Base-by-base conservation (phyloP, 1,140 invertebrate species). In the Zaprionus ornatus region DNA sequence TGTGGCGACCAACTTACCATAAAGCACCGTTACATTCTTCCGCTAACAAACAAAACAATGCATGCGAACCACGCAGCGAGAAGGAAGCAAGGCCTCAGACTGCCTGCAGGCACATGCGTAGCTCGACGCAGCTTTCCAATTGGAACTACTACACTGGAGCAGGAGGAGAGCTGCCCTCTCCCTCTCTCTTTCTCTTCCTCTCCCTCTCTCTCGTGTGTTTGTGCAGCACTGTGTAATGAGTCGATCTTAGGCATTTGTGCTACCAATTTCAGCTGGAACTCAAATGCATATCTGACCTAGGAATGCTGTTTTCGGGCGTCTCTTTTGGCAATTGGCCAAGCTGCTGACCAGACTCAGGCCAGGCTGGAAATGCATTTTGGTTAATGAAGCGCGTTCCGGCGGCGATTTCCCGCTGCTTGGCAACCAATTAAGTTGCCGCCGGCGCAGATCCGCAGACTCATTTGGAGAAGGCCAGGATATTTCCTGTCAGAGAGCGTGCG, bases 1-100 rank as follows among this genome's bases (percentile, higher is more conserved):
- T 32, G 29, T 37, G 61, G 80, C 84, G 68, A 74, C 66, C 85
- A 90, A 90, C 85, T 90, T 90, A 90, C 85, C 85, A 90, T 90
- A 90, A 90, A 90, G 80, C 82, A 83, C 85, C 85, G 85, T 90
- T 90, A 90, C 85, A 88, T 79, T 85, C 76, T 88, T 81, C 85
- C 68, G 85, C 85, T 69, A 90, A 82, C 85, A 90, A 90, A 77
- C 82, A 86, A 74, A 79, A 82, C 77, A 82, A 82, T 80, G 80
- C 80, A 77, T 79, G 74, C 66, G 63, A 76, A 67, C 73, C 69
- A 77, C 77, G 69, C 65, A 40, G 29, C 29, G 57, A 45, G 21
- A 1, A 54, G 21, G 54, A 17, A 29, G 27, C 27, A 56, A n/a
- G 25, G 2, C 5, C 13, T 32, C 9, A n/a, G 15, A n/a, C 27